Conservation (phyloP, 2,113 vertebrate genomes). For the Thalassarche chlororhynchos region DNA sequence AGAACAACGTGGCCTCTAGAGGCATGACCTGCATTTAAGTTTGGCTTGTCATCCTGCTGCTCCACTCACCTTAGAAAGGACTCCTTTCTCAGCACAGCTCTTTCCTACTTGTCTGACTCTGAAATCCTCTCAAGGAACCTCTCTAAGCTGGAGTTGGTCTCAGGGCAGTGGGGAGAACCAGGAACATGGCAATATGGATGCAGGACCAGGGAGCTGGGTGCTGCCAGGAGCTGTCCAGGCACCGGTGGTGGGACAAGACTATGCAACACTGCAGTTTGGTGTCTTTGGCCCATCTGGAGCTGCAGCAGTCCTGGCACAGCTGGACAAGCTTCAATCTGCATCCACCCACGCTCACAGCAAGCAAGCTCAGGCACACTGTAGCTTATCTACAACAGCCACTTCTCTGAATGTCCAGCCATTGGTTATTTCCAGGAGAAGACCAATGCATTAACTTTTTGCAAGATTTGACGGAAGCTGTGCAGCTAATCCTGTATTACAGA, state of each 20-base stretch:
- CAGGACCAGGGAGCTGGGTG: background rate
- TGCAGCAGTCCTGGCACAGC: background rate
- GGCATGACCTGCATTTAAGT: background rate
- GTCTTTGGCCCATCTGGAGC: background rate
- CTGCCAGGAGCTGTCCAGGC: background rate
- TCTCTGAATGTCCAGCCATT: background rate
- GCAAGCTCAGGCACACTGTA: rapidly evolving
- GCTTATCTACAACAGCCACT: background rate
- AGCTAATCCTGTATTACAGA: background rate
- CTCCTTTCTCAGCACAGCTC: background rate
- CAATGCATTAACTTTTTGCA: background rate
- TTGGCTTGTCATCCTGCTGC: background rate
- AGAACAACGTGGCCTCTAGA: background rate
- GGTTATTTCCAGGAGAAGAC: background rate
- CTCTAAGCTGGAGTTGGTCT: background rate
- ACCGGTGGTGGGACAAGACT: background rate
- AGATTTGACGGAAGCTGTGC: background rate
- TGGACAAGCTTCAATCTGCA: background rate
- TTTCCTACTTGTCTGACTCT: background rate
- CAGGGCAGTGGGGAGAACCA: background rate
- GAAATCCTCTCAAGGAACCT: background rate
- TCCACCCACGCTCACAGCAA: background rate
- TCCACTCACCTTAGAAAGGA: background rate
- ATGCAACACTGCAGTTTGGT: background rate
- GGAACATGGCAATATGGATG: background rate